phyloP scores from a whole-genome alignment of 1,140 invertebrate genomes.

The Zaprionus africanus region DNA sequence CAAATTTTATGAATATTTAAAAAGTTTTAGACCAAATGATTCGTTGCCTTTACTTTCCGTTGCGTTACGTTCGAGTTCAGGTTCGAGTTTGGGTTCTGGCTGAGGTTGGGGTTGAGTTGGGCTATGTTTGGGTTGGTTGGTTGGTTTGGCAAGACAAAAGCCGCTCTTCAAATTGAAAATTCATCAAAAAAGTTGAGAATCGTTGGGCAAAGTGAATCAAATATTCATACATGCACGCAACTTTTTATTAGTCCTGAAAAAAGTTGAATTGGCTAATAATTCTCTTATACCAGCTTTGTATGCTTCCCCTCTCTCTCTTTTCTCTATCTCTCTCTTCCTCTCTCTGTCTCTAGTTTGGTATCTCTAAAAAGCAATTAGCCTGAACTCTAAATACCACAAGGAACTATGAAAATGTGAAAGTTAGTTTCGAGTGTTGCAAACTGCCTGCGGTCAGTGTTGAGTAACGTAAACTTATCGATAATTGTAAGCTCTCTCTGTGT shows the following conservation, averaged over 20 bases:
- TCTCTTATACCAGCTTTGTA: conserved; percentile 9
- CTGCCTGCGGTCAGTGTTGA: conserved; percentile 20
- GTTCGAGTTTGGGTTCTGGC: too few relatives aligned
- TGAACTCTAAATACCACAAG: conserved; percentile 22
- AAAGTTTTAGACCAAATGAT: conserved; percentile 67
- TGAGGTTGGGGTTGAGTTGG: neutral
- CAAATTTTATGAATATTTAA: conserved; percentile 82
- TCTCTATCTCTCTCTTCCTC: neutral
- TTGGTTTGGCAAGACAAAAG: conserved; percentile 60
- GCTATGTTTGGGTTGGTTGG: neutral
- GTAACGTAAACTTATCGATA: conserved; percentile 22
- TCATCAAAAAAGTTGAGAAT: conserved; percentile 80
- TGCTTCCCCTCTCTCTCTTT: neutral
- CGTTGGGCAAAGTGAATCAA: conserved; percentile 71
- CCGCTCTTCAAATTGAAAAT: conserved; percentile 76
- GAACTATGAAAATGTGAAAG: conserved; percentile 37
- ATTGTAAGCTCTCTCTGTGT: neutral
- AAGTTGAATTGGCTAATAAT: conserved; percentile 77
- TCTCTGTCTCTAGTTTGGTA: neutral
- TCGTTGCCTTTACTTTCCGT: conserved; percentile 46
- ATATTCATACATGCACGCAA: conserved; percentile 75
- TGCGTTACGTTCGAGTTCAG: neutral
- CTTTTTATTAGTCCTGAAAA: conserved; percentile 66
- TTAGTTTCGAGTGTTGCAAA: conserved; percentile 14
- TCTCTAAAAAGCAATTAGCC: conserved; percentile 70